Evolutionary conservation across 2,797 vertebrate species (phyloP).

Genomic region (Crenuchus spilurus): DNA sequence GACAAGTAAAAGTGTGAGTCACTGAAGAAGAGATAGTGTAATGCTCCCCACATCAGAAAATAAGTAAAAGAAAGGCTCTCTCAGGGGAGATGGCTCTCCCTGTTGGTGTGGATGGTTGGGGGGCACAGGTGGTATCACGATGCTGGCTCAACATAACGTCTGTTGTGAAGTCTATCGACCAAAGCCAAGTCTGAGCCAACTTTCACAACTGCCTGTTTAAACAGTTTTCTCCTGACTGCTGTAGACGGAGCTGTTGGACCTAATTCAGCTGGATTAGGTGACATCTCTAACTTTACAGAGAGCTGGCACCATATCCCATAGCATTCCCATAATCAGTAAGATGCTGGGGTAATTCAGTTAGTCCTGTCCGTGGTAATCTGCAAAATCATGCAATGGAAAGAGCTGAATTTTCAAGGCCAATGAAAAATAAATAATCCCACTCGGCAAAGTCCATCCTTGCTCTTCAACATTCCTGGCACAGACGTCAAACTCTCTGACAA

Average conservation of each 20-base stretch:
- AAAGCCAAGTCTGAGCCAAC: too few relatives aligned
- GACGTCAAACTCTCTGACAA: slow-evolving; percentile 16
- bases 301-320: not conserved
- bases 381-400: not conserved
- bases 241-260: not conserved
- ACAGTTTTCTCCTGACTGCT: too few relatives aligned
- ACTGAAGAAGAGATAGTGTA: too few relatives aligned
- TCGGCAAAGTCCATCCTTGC: not conserved
- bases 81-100: too few relatives aligned
- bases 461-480: slow-evolving; percentile 7
- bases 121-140: too few relatives aligned
- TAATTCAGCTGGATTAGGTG: not conserved
- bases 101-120: too few relatives aligned
- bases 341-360: not conserved
- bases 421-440: slow-evolving; percentile 14
- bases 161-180: too few relatives aligned
- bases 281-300: not conserved
- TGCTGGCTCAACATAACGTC: too few relatives aligned
- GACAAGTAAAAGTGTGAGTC: too few relatives aligned
- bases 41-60: too few relatives aligned
- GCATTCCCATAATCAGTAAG: not conserved
- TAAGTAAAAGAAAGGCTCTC: too few relatives aligned
- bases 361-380: not conserved
- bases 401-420: not conserved
- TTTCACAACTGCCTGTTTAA: too few relatives aligned